These are phyloP conservation scores for Thripadectes ignobilis DNA, from an alignment of 2,797 vertebrate genomes.

Conservation along the genomic window DNA sequence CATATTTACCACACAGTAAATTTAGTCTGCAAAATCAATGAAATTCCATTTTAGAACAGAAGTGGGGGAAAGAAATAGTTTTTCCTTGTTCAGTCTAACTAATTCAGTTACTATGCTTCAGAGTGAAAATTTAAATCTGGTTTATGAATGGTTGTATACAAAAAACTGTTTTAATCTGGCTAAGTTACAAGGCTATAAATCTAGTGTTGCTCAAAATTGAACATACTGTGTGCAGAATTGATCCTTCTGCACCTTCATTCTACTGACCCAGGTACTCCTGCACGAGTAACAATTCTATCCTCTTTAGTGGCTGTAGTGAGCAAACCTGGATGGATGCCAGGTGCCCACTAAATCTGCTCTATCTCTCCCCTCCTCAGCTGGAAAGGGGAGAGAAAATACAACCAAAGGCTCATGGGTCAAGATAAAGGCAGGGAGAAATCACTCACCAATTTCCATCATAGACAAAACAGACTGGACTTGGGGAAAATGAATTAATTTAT, in stretches of 20 bases:
- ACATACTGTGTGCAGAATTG: not conserved
- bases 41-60: not conserved
- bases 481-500: not conserved
- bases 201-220: not conserved
- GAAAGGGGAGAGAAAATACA: not conserved
- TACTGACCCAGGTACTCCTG: not conserved
- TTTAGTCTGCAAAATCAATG: not conserved
- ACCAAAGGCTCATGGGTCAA: accelerated
- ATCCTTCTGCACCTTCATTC: not conserved
- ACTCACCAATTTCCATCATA: not conserved
- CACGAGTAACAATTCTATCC: not conserved
- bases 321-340: not conserved
- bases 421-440: not conserved
- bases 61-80: not conserved
- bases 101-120: not conserved
- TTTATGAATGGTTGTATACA: not conserved
- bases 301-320: not conserved
- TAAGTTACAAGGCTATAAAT: not conserved
- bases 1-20: not conserved
- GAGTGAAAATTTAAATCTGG: not conserved
- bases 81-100: not conserved
- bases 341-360: not conserved
- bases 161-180: not conserved
- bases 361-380: not conserved
- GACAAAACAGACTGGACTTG: not conserved